phyloP scores from a whole-genome alignment of 2,113 vertebrate genomes.

The Bolborhynchus lineola region DNA sequence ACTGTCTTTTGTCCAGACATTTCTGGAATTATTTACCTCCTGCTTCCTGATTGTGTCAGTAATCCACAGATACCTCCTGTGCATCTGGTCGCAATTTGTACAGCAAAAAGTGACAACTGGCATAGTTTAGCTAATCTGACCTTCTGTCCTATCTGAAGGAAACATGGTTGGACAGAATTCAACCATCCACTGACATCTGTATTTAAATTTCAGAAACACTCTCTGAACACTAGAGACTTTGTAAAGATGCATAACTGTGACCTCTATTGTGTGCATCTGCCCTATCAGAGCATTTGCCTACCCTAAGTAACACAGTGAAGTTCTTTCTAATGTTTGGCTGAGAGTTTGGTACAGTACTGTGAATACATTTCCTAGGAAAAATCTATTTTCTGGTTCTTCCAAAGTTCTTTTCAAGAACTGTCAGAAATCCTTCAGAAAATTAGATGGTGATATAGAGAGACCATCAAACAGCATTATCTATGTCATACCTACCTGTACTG shows the following conservation, averaged over 20 bases:
- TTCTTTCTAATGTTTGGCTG: background rate
- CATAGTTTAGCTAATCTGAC: background rate
- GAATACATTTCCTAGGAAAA: background rate
- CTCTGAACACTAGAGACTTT: background rate
- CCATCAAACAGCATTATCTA: rapidly evolving
- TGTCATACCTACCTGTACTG: background rate
- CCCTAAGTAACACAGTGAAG: background rate
- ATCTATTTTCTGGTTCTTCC: background rate
- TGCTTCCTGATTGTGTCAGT: background rate
- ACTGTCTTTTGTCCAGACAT: background rate
- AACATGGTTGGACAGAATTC: background rate
- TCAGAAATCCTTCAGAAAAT: background rate
- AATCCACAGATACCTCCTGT: background rate
- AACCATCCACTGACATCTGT: background rate
- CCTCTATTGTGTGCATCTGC: background rate
- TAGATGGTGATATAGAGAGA: background rate
- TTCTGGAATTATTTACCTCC: background rate
- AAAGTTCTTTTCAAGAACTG: background rate
- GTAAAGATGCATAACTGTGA: background rate
- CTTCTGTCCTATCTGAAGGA: background rate
- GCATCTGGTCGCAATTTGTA: background rate
- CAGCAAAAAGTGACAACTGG: background rate
- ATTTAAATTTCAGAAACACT: background rate
- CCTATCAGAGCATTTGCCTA: background rate
- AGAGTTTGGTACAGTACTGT: background rate